Evolutionary conservation across 2,888 invertebrate genomes (phyloP).

Genomic region (Fragum whitleyi): DNA sequence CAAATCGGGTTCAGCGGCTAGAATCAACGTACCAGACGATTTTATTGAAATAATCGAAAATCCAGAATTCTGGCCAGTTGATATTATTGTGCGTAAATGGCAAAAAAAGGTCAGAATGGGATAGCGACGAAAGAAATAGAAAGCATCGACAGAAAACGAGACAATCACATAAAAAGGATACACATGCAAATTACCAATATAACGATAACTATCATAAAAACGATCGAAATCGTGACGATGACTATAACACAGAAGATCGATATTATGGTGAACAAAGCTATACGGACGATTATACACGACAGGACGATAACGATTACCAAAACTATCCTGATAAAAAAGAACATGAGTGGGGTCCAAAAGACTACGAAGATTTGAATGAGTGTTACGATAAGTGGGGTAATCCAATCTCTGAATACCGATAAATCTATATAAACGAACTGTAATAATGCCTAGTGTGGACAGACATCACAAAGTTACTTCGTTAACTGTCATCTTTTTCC

Average conservation of each 20-base stretch:
- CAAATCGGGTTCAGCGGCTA: slow-evolving; percentile 12
- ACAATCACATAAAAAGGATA: background rate
- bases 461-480: background rate
- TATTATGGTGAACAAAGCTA: background rate
- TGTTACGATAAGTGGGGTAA: background rate
- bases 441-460: background rate
- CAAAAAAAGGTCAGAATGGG: background rate
- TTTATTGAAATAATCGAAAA: slow-evolving; percentile 2
- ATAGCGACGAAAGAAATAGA: background rate
- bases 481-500: background rate
- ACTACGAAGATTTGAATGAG: background rate
- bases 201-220: background rate
- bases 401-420: background rate
- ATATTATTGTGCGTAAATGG: background rate
- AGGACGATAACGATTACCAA: background rate
- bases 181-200: background rate
- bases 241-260: background rate
- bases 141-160: background rate
- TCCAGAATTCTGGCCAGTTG: slow-evolving; percentile 3
- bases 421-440: background rate
- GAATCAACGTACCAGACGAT: background rate
- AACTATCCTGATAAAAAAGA: background rate
- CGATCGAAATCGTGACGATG: background rate
- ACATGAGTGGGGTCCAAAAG: background rate
- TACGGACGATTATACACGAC: too few relatives aligned